Percentiles rank a stretch among this genome's conserved stretches.
These are phyloP conservation scores for Heloderma charlesbogerti DNA, from an alignment of 2,113 vertebrate genomes.

Conservation along the genomic window DNA sequence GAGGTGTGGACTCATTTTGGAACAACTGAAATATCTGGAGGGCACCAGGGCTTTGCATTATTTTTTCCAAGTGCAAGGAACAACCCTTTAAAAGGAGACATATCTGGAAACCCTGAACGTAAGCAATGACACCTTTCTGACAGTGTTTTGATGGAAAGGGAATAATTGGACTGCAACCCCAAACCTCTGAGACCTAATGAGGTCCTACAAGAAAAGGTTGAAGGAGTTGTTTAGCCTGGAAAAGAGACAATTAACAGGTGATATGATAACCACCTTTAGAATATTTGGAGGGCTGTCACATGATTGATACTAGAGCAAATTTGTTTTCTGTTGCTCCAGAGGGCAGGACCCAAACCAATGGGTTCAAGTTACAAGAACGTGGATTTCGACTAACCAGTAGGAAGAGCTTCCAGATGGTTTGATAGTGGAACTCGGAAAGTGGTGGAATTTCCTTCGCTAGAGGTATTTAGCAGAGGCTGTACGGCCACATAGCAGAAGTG, in stretches of 20 bases:
- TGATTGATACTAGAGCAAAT: too few relatives aligned
- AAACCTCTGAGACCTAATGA: not conserved
- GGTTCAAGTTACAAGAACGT: not conserved
- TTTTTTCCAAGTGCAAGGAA: not conserved
- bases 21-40: too few relatives aligned
- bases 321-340: not conserved
- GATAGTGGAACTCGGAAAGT: too few relatives aligned
- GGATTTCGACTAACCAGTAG: not conserved
- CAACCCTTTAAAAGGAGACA: not conserved
- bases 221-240: conserved; percentile 1
- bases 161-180: not conserved
- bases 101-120: not conserved
- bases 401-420: too few relatives aligned
- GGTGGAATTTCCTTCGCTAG: too few relatives aligned
- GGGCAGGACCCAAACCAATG: not conserved
- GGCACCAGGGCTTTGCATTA: not conserved
- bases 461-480: too few relatives aligned
- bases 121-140: not conserved
- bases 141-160: too few relatives aligned
- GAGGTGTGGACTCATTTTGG: too few relatives aligned
- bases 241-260: not conserved
- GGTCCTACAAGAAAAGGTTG: not conserved
- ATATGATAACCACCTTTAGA: not conserved
- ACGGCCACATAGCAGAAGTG: too few relatives aligned
- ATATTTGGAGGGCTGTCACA: not conserved